These are phyloP conservation scores for Ceratina calcarata DNA, from an alignment of 1,140 invertebrate species.

Conservation along the genomic window DNA sequence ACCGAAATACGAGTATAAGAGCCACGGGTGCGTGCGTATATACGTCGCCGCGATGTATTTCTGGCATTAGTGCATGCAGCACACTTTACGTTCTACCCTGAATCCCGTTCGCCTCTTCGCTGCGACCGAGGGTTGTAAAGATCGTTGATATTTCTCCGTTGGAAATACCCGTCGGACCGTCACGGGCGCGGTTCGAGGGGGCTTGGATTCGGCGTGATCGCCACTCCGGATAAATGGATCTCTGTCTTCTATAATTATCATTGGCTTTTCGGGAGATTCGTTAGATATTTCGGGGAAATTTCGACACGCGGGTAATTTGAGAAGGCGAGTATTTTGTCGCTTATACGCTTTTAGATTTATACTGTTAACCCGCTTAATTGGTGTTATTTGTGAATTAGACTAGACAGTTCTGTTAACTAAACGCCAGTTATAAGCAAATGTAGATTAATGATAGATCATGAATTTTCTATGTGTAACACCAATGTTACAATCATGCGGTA, in stretches of 20 bases:
- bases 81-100: constrained; percentile 23
- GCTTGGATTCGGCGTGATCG: constrained; percentile 20
- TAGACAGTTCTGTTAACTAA: too few relatives aligned
- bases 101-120: neutral
- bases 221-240: constrained; percentile 34
- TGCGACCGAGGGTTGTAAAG: constrained; percentile 44
- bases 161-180: constrained; percentile 18
- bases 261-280: constrained; percentile 35
- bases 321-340: neutral
- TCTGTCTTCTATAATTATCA: constrained; percentile 43
- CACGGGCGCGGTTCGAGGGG: neutral
- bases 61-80: constrained; percentile 38
- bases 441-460: too few relatives aligned
- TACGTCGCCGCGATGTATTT: constrained; percentile 49
- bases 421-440: too few relatives aligned
- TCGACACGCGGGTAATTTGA: constrained; percentile 35
- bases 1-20: constrained; percentile 56
- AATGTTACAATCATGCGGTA: too few relatives aligned
- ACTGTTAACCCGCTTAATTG: too few relatives aligned
- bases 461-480: too few relatives aligned
- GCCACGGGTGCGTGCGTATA: constrained; percentile 1
- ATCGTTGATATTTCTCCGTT: constrained; percentile 52
- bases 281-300: constrained; percentile 44
- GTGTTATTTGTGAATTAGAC: too few relatives aligned
- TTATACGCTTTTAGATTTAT: too few relatives aligned